Evolutionary conservation across 1,140 invertebrate species (phyloP).

Genomic region (Pseudomyrmex pallidus): DNA sequence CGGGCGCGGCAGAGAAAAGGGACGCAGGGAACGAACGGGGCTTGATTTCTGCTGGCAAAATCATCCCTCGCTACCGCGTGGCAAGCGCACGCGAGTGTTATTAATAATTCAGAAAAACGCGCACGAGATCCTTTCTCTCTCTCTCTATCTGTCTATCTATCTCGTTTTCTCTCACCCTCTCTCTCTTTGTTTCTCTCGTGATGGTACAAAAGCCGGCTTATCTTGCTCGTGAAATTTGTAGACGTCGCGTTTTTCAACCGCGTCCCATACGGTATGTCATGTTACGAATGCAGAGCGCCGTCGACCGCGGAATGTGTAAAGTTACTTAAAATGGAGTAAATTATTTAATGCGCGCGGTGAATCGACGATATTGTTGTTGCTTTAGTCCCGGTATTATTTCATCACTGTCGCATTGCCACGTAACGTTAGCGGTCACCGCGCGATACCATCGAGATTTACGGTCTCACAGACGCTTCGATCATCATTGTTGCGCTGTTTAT

Average conservation of each 20-base stretch:
- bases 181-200: background rate
- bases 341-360: slow-evolving; percentile 23
- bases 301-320: slow-evolving; percentile 10
- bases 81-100: background rate
- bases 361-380: slow-evolving; percentile 20
- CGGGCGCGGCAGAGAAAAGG: background rate
- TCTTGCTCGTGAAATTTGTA: slow-evolving; percentile 50
- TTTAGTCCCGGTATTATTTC: slow-evolving; percentile 22
- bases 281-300: slow-evolving; percentile 20
- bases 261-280: background rate
- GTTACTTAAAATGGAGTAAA: slow-evolving; percentile 43
- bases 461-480: slow-evolving; percentile 21
- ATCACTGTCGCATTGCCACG: background rate
- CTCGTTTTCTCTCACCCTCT: background rate
- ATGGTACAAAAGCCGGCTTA: slow-evolving; percentile 17
- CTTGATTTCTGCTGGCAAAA: slow-evolving; percentile 43
- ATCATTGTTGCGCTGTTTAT: slow-evolving; percentile 27
- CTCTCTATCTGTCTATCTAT: slow-evolving; percentile 1
- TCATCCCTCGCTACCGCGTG: background rate
- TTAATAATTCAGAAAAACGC: slow-evolving; percentile 56
- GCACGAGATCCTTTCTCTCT: background rate
- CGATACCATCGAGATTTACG: slow-evolving; percentile 46
- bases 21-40: background rate
- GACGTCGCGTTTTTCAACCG: slow-evolving; percentile 29
- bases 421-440: background rate